Evolutionary conservation across 1,140 invertebrate genomes (phyloP).

Genomic region (Bicyclus anynana): DNA sequence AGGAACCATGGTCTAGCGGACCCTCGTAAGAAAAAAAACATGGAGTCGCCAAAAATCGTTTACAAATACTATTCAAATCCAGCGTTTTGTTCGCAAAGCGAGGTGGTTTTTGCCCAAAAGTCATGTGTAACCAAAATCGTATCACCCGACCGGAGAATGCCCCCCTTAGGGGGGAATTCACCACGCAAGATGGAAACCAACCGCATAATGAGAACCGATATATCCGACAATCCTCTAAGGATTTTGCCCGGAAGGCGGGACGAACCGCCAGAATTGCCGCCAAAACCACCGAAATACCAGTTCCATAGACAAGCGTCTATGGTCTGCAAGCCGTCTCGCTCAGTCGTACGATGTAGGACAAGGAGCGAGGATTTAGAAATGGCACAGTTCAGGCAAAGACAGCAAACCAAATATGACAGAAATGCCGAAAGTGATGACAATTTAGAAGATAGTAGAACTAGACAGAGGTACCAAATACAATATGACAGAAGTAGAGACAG

Average conservation of each 20-base stretch:
- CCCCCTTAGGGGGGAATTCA: conserved; percentile 63
- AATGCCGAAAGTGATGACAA: conserved; percentile 1
- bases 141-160: conserved; percentile 53
- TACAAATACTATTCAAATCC: conserved; percentile 84
- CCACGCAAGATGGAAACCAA: conserved; percentile 51
- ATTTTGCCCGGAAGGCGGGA: conserved; percentile 53
- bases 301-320: conserved; percentile 63
- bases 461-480: conserved; percentile 29
- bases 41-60: conserved; percentile 75
- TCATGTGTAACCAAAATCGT: conserved; percentile 57
- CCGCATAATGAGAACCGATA: conserved; percentile 69
- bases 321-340: conserved; percentile 52
- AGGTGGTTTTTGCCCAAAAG: conserved; percentile 77
- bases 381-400: conserved; percentile 53
- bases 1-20: conserved; percentile 44
- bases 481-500: conserved; percentile 3
- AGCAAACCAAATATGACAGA: conserved; percentile 10
- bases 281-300: conserved; percentile 59
- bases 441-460: conserved; percentile 2
- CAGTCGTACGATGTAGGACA: conserved; percentile 49
- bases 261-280: conserved; percentile 64
- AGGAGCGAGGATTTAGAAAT: conserved; percentile 69
- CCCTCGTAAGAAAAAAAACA: conserved; percentile 29
- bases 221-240: conserved; percentile 72
- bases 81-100: conserved; percentile 86